Evolutionary conservation across 2,888 invertebrate species (phyloP).

Genomic region (Oscheius sp.): DNA sequence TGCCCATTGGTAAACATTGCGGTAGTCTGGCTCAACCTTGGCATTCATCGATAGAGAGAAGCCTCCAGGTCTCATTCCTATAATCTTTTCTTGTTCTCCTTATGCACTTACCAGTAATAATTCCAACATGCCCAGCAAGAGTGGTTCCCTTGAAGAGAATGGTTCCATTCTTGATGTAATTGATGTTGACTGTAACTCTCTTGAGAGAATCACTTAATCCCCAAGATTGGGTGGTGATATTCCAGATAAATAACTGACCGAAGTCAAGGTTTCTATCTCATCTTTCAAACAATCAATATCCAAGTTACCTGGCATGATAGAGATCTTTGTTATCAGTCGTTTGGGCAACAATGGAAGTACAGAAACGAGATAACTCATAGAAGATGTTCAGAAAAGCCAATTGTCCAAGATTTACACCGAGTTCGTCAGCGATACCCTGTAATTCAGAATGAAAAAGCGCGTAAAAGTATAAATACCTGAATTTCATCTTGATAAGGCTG

Average conservation of each 20-base stretch:
- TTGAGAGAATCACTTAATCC: slow-evolving; percentile 55
- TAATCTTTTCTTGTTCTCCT: background rate
- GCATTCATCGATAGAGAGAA: slow-evolving; percentile 63
- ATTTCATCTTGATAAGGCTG: slow-evolving; percentile 56
- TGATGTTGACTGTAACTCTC: slow-evolving; percentile 56
- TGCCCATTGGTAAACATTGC: slow-evolving; percentile 52
- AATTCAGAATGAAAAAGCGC: no score
- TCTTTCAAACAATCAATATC: background rate
- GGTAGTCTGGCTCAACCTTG: slow-evolving; percentile 50
- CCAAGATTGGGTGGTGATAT: slow-evolving; percentile 54
- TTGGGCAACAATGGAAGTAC: slow-evolving; percentile 61
- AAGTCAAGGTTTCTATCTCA: slow-evolving; percentile 56
- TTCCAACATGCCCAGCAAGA: slow-evolving; percentile 61
- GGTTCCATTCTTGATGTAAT: slow-evolving; percentile 53
- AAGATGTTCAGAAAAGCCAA: slow-evolving; percentile 61
- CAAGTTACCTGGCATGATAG: slow-evolving; percentile 43
- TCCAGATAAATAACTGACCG: slow-evolving; percentile 60
- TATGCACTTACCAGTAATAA: slow-evolving; percentile 51
- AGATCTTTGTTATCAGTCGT: slow-evolving; percentile 43
- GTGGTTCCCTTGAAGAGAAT: slow-evolving; percentile 61
- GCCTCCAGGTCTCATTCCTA: slow-evolving; percentile 54
- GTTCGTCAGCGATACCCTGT: slow-evolving; percentile 57
- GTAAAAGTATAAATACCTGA: no score
- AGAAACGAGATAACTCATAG: slow-evolving; percentile 63
- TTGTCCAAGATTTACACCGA: slow-evolving; percentile 54